These are phyloP conservation scores for Dallia pectoralis DNA, from an alignment of 2,797 vertebrate species.

Conservation along the genomic window DNA sequence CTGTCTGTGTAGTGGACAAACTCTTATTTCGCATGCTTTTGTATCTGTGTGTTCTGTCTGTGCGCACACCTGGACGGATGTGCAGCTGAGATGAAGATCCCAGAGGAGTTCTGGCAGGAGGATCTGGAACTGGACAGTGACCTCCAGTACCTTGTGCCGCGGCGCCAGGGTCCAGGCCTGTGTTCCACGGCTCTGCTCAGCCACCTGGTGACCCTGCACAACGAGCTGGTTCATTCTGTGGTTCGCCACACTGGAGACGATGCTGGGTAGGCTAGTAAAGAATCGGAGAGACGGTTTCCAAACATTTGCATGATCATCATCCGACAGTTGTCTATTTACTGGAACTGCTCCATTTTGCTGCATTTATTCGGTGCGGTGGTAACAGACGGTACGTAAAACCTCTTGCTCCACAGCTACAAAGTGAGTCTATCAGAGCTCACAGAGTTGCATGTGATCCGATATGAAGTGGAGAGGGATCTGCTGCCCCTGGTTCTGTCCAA, in stretches of 20 bases:
- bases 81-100: slow-evolving; percentile 84
- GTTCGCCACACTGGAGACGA: slow-evolving; percentile 67
- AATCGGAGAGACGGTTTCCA: neutral
- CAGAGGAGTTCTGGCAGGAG: slow-evolving; percentile 67
- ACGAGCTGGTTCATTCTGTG: slow-evolving; percentile 70
- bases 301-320: no score
- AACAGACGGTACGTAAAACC: neutral
- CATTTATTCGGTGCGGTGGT: no score
- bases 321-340: no score
- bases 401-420: slow-evolving; percentile 64
- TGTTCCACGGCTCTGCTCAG: slow-evolving; percentile 83
- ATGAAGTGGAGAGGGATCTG: slow-evolving; percentile 81
- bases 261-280: slow-evolving; percentile 59
- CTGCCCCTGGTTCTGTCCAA: slow-evolving; percentile 82
- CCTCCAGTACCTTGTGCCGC: slow-evolving; percentile 79
- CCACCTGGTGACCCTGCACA: slow-evolving; percentile 83
- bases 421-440: slow-evolving; percentile 75
- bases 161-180: slow-evolving; percentile 78
- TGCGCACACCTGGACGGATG: neutral
- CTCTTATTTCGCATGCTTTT: no score
- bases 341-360: no score
- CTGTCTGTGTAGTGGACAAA: no score
- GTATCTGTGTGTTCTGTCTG: neutral
- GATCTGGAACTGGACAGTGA: slow-evolving; percentile 69
- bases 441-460: slow-evolving; percentile 83